Conservation (phyloP, 1,140 invertebrate genomes). For the Megathymus violae region DNA sequence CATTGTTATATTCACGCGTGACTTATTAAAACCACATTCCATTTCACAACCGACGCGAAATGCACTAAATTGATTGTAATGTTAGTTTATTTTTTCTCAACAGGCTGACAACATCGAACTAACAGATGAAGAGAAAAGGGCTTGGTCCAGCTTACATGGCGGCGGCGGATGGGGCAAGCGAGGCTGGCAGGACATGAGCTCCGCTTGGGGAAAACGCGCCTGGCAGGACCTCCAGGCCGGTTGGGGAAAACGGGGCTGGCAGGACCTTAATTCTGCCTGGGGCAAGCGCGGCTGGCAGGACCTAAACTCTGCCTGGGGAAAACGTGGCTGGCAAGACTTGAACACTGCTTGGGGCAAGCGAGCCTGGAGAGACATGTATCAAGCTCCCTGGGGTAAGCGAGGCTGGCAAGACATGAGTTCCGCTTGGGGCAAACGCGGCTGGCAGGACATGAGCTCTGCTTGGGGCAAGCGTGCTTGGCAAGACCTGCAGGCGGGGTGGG, state of each 20-base stretch:
- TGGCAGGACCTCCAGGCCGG: slow-evolving; percentile 86
- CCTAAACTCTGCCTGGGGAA: slow-evolving; percentile 86
- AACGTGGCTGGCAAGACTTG: slow-evolving; percentile 86
- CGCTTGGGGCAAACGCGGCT: slow-evolving; percentile 84
- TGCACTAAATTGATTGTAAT: neutral
- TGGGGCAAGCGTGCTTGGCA: slow-evolving; percentile 87
- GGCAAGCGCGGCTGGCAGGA: slow-evolving; percentile 87
- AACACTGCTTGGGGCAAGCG: slow-evolving; percentile 85
- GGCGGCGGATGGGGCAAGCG: slow-evolving; percentile 85
- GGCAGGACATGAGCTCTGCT: slow-evolving; percentile 64
- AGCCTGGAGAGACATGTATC: slow-evolving; percentile 52
- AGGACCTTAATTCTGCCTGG: slow-evolving; percentile 86
- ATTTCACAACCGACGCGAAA: slow-evolving; percentile 6
- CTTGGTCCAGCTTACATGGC: slow-evolving; percentile 64
- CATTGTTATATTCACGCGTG: neutral
- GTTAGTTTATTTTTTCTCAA: slow-evolving; percentile 46
- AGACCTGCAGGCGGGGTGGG: slow-evolving; percentile 85
- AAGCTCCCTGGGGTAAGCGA: slow-evolving; percentile 83
- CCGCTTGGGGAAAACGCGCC: slow-evolving; percentile 85
- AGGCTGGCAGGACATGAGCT: slow-evolving; percentile 85
- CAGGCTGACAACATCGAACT: slow-evolving; percentile 66
- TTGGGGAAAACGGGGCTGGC: slow-evolving; percentile 87
- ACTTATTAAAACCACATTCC: slow-evolving; percentile 22
- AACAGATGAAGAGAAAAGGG: slow-evolving; percentile 71
- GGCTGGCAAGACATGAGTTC: slow-evolving; percentile 84